Evolutionary conservation across 2,888 invertebrate species (phyloP).

Genomic region (Bellardia bayeri): DNA sequence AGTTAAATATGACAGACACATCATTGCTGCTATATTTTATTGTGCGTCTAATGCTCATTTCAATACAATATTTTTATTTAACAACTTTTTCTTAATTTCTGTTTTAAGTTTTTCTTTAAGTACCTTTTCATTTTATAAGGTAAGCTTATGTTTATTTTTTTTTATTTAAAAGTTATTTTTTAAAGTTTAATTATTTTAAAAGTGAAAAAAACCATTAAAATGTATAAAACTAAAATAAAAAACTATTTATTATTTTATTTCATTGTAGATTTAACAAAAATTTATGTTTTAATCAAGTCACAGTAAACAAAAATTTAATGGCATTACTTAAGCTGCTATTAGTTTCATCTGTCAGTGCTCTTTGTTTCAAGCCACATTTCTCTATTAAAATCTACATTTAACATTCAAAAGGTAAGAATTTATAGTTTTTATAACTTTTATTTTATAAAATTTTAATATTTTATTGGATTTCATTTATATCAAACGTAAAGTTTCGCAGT

Average conservation of each 20-base stretch:
- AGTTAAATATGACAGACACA: constrained; percentile 73
- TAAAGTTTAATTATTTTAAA: not conserved
- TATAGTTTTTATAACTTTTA: too few species aligned
- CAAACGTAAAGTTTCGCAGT: too few species aligned
- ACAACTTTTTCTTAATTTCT: constrained; percentile 37
- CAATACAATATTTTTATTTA: constrained; percentile 10
- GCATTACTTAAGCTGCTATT: too few species aligned
- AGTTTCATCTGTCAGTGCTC: too few species aligned
- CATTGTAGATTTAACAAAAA: constrained; percentile 35
- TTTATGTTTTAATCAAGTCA: not conserved
- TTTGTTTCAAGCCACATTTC: too few species aligned
- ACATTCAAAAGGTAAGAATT: too few species aligned
- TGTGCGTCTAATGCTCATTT: not conserved
- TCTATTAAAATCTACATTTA: too few species aligned
- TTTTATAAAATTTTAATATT: too few species aligned
- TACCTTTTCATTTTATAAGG: constrained; percentile 49
- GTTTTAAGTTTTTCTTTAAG: constrained; percentile 24
- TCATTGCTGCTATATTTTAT: not conserved
- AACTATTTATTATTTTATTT: constrained; percentile 4
- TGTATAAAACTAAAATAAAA: constrained; percentile 6
- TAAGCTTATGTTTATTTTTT: constrained; percentile 48
- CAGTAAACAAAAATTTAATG: too few species aligned
- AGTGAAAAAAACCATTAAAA: too few species aligned
- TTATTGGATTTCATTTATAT: too few species aligned
- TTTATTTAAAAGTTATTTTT: constrained; percentile 4